Evolutionary conservation across 2,888 invertebrate species (phyloP).

Genomic region (Cabera pusaria): DNA sequence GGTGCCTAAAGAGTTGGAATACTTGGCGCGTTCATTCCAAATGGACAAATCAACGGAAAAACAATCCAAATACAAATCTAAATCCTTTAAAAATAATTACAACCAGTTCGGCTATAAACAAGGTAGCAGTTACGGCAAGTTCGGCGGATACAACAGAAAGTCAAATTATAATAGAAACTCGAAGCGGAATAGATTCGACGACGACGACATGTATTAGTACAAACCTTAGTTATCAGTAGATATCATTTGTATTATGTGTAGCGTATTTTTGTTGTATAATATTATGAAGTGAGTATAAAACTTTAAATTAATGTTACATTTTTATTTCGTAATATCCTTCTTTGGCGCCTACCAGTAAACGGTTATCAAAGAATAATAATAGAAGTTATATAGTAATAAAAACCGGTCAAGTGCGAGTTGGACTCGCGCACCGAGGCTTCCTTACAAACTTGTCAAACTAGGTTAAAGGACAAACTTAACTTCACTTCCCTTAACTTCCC

Average conservation of each 20-base stretch:
- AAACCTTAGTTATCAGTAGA: not conserved
- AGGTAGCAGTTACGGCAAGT: conserved; percentile 17
- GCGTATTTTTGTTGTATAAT: conserved; percentile 1
- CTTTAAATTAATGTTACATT: too few relatives aligned
- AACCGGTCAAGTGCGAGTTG: too few relatives aligned
- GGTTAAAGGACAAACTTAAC: too few relatives aligned
- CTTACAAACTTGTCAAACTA: too few relatives aligned
- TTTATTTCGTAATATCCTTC: too few relatives aligned
- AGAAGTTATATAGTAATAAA: too few relatives aligned
- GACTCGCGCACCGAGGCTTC: too few relatives aligned
- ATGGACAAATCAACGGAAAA: conserved; percentile 44
- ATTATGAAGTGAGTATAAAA: conserved; percentile 1
- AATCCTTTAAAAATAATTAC: conserved; percentile 22
- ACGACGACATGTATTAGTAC: not conserved
- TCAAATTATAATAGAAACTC: conserved; percentile 14
- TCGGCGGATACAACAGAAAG: conserved; percentile 15
- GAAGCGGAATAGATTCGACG: too few relatives aligned
- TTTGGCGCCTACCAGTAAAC: too few relatives aligned
- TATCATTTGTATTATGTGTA: conserved; percentile 1
- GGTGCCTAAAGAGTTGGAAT: conserved; percentile 53
- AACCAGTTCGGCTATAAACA: conserved; percentile 4
- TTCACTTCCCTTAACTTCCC: too few relatives aligned
- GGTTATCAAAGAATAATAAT: too few relatives aligned
- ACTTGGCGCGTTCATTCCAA: conserved; percentile 51
- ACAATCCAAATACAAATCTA: conserved; percentile 42